Percentiles rank a stretch among this genome's conserved stretches.
phyloP scores from a whole-genome alignment of 1,140 invertebrate genomes.

The Battus philenor region DNA sequence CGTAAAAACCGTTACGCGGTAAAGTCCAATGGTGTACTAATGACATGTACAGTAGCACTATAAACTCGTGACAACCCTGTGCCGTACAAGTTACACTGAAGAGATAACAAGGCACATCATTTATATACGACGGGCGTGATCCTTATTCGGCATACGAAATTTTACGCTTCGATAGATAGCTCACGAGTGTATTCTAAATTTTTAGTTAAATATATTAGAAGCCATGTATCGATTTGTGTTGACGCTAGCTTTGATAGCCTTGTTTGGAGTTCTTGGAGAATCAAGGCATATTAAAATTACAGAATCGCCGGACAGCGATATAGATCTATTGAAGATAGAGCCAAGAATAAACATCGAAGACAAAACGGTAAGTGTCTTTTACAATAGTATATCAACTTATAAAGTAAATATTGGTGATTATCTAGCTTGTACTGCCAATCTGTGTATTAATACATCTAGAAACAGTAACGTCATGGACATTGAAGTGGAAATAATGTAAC shows the following conservation, averaged over 20 bases:
- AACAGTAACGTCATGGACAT: background rate
- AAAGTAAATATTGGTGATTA: background rate
- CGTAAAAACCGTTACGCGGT: too few relatives aligned
- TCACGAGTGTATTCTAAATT: background rate
- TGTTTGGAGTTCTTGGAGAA: constrained; percentile 15
- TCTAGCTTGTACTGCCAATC: background rate
- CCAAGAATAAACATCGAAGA: constrained; percentile 19
- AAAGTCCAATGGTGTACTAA: too few relatives aligned
- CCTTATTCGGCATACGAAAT: constrained; percentile 5
- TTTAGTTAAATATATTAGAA: background rate
- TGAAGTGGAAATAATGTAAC: background rate
- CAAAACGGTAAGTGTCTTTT: constrained; percentile 21
- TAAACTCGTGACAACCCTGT: constrained; percentile 6
- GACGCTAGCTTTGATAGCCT: background rate
- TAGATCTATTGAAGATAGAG: background rate
- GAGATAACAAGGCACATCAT: constrained; percentile 7
- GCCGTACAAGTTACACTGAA: background rate
- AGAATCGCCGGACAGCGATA: constrained; percentile 3
- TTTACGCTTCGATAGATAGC: background rate
- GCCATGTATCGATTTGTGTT: constrained; percentile 2
- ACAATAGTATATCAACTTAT: background rate
- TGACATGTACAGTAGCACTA: too few relatives aligned
- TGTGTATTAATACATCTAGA: background rate
- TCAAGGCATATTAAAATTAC: constrained; percentile 31
- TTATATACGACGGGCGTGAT: constrained; percentile 7